phyloP scores from a whole-genome alignment of 2,113 vertebrate species.

The Rhynchomys soricoides region DNA sequence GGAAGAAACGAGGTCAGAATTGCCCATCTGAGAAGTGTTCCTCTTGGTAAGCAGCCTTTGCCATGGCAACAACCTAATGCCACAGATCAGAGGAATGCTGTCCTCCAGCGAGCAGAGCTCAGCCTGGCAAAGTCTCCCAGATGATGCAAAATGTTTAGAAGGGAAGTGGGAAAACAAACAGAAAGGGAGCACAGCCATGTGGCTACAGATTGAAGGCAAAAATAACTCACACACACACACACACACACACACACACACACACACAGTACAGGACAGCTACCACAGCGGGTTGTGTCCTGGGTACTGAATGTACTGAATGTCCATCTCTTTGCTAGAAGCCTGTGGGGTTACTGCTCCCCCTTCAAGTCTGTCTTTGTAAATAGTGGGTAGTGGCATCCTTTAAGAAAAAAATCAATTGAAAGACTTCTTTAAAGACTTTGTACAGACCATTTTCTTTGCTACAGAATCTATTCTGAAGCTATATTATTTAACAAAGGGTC shows the following conservation, averaged over 20 bases:
- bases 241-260: too few relatives aligned
- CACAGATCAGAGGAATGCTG: conserved; percentile 52
- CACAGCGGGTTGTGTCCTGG: background rate
- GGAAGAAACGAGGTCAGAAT: conserved; percentile 43
- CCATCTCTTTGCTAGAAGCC: conserved; percentile 44
- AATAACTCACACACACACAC: background rate
- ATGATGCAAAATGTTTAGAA: conserved; percentile 85
- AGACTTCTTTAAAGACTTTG: conserved; percentile 72
- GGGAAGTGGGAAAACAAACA: conserved; percentile 84
- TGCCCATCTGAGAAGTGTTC: background rate
- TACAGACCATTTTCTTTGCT: conserved; percentile 75
- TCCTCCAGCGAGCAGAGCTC: conserved; percentile 25
- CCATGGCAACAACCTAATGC: conserved; percentile 80
- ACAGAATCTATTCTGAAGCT: conserved; percentile 63
- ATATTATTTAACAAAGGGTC: conserved; percentile 58
- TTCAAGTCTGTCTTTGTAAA: conserved; percentile 75
- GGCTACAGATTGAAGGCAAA: conserved; percentile 47
- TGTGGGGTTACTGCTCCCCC: background rate
- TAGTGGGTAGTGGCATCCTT: conserved; percentile 59
- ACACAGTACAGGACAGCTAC: conserved; percentile 8
- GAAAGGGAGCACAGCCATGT: conserved; percentile 73
- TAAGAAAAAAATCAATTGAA: conserved; percentile 64
- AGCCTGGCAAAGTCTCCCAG: conserved; percentile 78
- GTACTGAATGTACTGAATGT: conserved; percentile 51
- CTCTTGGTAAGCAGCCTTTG: conserved; percentile 77